Conservation (phyloP, 2,888 invertebrate genomes). For the Hanleya hanleyi region DNA sequence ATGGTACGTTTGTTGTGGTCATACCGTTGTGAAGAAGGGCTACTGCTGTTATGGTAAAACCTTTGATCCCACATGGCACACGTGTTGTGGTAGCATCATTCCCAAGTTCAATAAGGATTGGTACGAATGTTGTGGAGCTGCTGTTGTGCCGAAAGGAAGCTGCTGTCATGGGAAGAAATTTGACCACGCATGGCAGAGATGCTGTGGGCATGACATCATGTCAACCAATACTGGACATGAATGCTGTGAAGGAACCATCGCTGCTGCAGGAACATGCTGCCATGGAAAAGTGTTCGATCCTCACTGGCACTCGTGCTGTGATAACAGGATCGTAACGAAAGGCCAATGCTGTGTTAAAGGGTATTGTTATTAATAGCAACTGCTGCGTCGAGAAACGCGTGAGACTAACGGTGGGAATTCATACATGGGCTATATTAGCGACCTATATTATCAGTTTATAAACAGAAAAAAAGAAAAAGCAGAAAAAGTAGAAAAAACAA, state of each 20-base stretch:
- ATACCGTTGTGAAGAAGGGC: too few relatives aligned
- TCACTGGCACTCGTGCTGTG: not conserved
- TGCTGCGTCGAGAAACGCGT: too few relatives aligned
- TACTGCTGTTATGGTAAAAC: too few relatives aligned
- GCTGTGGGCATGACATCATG: not conserved
- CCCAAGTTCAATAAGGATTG: not conserved
- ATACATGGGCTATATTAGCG: too few relatives aligned
- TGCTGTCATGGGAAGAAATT: not conserved
- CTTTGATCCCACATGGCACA: too few relatives aligned
- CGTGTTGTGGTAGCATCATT: too few relatives aligned
- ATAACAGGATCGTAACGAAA: not conserved
- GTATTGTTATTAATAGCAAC: too few relatives aligned
- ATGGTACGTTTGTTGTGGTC: too few relatives aligned
- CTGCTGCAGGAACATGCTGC: not conserved
- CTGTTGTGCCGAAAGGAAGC: not conserved
- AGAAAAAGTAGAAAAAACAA: too few relatives aligned
- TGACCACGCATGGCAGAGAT: not conserved
- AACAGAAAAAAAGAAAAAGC: too few relatives aligned
- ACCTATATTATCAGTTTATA: too few relatives aligned
- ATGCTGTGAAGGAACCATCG: not conserved
- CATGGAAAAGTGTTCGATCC: not conserved
- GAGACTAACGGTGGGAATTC: too few relatives aligned
- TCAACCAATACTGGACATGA: not conserved
- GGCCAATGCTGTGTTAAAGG: not conserved
- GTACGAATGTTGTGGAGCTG: not conserved